Percentiles rank a stretch among this genome's conserved stretches.
Evolutionary conservation across 2,888 invertebrate species (phyloP).

Genomic region (Idaea dimidiata): DNA sequence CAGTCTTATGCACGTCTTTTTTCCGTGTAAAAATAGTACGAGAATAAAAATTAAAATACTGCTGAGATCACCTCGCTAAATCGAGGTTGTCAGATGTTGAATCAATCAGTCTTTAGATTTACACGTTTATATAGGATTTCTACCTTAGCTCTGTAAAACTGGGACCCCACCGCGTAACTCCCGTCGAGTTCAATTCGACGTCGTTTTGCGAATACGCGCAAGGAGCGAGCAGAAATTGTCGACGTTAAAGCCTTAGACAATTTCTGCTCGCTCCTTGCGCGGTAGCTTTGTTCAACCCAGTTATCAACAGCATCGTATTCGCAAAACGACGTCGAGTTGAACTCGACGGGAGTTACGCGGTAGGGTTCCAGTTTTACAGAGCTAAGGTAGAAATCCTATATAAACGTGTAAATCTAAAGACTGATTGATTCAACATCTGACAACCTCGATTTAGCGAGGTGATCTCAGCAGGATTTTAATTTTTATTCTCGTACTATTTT

Average conservation of each 20-base stretch:
- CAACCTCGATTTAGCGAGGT: constrained; percentile 24
- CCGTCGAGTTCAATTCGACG: no score
- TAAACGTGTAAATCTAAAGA: background rate
- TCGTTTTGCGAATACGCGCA: no score
- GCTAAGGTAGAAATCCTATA: background rate
- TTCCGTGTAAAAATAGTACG: constrained; percentile 59
- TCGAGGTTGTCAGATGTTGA: constrained; percentile 23
- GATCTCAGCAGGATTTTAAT: constrained; percentile 37
- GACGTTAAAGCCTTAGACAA: no score
- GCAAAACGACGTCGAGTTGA: no score
- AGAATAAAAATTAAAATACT: constrained; percentile 50
- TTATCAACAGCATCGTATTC: no score
- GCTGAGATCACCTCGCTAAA: constrained; percentile 24
- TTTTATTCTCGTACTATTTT: constrained; percentile 63
- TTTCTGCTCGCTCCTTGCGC: no score
- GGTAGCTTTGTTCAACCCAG: no score
- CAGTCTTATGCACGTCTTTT: constrained; percentile 61
- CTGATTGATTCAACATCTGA: constrained; percentile 22
- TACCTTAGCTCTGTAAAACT: background rate
- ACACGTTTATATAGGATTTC: background rate
- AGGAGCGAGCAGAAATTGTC: no score
- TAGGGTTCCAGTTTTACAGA: background rate
- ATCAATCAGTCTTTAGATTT: constrained; percentile 14
- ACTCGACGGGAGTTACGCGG: no score
- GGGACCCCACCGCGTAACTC: no score